Percentiles rank a stretch among this genome's conserved stretches.
Conservation (phyloP, 2,888 invertebrate species). For the Eulithis prunata region DNA sequence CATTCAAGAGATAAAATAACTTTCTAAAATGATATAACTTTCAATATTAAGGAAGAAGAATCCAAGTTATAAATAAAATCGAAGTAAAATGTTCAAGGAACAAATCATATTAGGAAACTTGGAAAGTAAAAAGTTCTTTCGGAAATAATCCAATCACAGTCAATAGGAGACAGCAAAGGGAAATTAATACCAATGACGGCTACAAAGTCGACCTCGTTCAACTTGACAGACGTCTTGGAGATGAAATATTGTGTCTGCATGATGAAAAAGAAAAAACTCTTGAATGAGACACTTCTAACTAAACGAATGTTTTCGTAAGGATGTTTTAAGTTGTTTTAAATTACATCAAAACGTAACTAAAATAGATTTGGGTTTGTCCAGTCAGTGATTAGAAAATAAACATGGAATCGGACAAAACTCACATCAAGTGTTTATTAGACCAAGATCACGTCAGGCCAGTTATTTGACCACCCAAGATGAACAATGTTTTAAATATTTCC, state of each 20-base stretch:
- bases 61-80: constrained; percentile 22
- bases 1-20: constrained; percentile 20
- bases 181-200: constrained; percentile 74
- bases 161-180: constrained; percentile 71
- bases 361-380: constrained; percentile 50
- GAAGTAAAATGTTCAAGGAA: constrained; percentile 54
- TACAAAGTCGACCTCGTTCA: constrained; percentile 73
- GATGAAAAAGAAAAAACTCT: constrained; percentile 36
- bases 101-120: constrained; percentile 63
- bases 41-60: constrained; percentile 20
- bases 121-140: constrained; percentile 66
- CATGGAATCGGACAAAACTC: constrained; percentile 65
- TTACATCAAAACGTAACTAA: constrained; percentile 33
- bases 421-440: constrained; percentile 74
- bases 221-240: constrained; percentile 71
- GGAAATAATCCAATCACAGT: constrained; percentile 77
- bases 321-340: constrained; percentile 38
- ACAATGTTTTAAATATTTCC: constrained; percentile 74
- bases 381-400: constrained; percentile 70
- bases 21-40: constrained; percentile 24
- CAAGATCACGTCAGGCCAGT: constrained; percentile 64
- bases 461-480: constrained; percentile 79
- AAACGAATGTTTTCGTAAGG: constrained; percentile 37
- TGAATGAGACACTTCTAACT: constrained; percentile 34
- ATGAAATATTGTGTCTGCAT: constrained; percentile 59